phyloP scores from a whole-genome alignment of 2,888 invertebrate species.

The Cheilosia soror region DNA sequence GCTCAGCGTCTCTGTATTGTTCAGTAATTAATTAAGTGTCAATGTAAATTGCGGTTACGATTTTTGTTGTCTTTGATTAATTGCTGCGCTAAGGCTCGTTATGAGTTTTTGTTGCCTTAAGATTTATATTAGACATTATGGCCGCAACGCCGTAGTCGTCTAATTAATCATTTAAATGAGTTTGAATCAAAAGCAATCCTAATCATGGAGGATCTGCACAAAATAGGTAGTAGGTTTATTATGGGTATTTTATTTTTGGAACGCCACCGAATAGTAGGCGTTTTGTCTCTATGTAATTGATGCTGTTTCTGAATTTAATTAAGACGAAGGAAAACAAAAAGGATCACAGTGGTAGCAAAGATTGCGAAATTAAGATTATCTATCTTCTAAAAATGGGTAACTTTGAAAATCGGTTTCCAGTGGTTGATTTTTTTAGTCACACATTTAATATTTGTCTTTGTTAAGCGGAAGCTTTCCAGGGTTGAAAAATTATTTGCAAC shows the following conservation, averaged over 20 bases:
- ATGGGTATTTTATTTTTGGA: not conserved
- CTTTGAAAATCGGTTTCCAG: too few species aligned
- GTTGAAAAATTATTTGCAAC: too few species aligned
- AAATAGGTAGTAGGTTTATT: not conserved
- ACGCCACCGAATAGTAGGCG: not conserved
- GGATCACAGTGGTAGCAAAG: not conserved
- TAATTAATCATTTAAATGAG: conserved; percentile 48
- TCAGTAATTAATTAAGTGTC: conserved; percentile 32
- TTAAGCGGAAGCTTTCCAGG: too few species aligned
- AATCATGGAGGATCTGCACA: not conserved
- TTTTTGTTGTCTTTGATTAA: conserved; percentile 29
- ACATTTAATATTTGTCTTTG: too few species aligned
- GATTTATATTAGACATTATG: not conserved
- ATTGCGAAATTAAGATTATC: not conserved
- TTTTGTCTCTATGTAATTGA: conserved; percentile 6
- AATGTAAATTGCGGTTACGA: conserved; percentile 19
- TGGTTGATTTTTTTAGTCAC: too few species aligned
- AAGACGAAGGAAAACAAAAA: not conserved
- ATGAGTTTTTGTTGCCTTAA: not conserved
- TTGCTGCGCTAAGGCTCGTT: conserved; percentile 12
- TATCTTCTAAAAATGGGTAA: too few species aligned
- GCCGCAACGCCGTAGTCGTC: not conserved
- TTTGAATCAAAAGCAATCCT: conserved; percentile 17
- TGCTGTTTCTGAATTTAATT: conserved; percentile 38
- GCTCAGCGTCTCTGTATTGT: not conserved